These are phyloP conservation scores for Miniopterus natalensis DNA, from an alignment of 2,113 vertebrate species.

Conservation along the genomic window DNA sequence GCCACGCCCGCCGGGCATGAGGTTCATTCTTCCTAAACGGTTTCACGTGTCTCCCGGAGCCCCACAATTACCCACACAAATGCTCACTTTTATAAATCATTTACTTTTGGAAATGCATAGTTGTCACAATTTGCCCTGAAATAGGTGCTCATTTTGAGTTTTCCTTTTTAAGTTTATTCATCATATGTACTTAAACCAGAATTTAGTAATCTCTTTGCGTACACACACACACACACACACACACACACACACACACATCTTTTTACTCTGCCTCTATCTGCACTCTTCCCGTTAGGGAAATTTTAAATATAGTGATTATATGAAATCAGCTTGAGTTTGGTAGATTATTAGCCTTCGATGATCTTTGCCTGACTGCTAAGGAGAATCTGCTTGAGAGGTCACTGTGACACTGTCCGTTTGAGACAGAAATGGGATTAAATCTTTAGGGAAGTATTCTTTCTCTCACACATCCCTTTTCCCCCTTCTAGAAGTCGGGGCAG, in stretches of 20 bases:
- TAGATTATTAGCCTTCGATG: constrained; percentile 55
- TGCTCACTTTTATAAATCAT: constrained; percentile 14
- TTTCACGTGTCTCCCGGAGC: too few species aligned
- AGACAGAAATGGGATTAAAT: constrained; percentile 47
- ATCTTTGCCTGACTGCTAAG: neutral
- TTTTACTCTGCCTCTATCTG: neutral
- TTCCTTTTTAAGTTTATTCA: neutral
- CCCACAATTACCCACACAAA: neutral
- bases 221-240: neutral
- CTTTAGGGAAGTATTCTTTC: constrained; percentile 11
- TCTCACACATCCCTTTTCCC: neutral
- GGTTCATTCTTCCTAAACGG: too few species aligned
- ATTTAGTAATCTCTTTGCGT: neutral
- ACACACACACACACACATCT: too few species aligned
- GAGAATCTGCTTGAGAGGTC: constrained; percentile 55
- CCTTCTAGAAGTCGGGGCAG: neutral
- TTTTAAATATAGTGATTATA: constrained; percentile 57
- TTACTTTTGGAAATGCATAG: constrained; percentile 10
- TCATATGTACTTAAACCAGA: neutral
- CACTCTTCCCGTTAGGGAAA: neutral
- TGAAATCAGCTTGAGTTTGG: constrained; percentile 65
- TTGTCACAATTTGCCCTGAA: neutral
- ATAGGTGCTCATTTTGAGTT: neutral
- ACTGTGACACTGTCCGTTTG: constrained; percentile 32
- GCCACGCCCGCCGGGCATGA: too few species aligned